These are phyloP conservation scores for Caenorhabditis doughertyi DNA, from an alignment of 2,888 invertebrate species.

Conservation along the genomic window DNA sequence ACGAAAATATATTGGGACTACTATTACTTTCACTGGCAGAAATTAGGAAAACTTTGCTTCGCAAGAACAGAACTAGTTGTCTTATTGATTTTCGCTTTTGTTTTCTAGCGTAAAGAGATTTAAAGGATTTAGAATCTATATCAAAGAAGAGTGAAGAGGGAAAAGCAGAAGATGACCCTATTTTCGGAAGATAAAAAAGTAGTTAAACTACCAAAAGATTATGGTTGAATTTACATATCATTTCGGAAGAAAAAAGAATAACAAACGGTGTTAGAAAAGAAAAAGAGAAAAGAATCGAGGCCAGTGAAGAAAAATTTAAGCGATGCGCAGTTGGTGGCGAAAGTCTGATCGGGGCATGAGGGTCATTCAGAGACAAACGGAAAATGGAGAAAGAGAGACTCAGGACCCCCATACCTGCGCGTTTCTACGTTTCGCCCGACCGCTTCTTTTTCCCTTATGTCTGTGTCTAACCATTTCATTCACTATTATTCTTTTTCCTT, in stretches of 20 bases:
- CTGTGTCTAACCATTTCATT: slow-evolving; percentile 37
- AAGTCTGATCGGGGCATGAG: slow-evolving; percentile 64
- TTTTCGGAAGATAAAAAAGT: slow-evolving; percentile 28
- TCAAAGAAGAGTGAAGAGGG: slow-evolving; percentile 3
- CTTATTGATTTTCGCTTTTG: slow-evolving; percentile 33
- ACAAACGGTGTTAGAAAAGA: slow-evolving; percentile 23
- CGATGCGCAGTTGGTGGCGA: slow-evolving; percentile 45
- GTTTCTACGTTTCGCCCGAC: slow-evolving; percentile 56
- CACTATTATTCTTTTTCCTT: slow-evolving; percentile 28
- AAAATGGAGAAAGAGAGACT: not conserved
- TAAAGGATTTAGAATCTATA: not conserved
- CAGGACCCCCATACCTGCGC: slow-evolving; percentile 44
- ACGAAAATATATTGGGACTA: not conserved
- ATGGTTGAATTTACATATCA: slow-evolving; percentile 44
- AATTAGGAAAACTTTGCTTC: not conserved
- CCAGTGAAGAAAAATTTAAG: slow-evolving; percentile 30
- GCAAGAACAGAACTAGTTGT: slow-evolving; percentile 24
- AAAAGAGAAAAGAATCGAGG: slow-evolving; percentile 33
- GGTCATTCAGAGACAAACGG: slow-evolving; percentile 63
- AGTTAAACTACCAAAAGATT: slow-evolving; percentile 1
- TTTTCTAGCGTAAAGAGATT: not conserved
- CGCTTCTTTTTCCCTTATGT: slow-evolving; percentile 47
- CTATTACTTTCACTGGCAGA: not conserved
- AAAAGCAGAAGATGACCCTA: slow-evolving; percentile 26
- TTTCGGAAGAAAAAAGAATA: slow-evolving; percentile 28